A percentile compares a stretch with the other conserved stretches of the same genome.
These are phyloP conservation scores for Pristis pectinata DNA, from an alignment of 2,797 vertebrate genomes.

Conservation along the genomic window DNA sequence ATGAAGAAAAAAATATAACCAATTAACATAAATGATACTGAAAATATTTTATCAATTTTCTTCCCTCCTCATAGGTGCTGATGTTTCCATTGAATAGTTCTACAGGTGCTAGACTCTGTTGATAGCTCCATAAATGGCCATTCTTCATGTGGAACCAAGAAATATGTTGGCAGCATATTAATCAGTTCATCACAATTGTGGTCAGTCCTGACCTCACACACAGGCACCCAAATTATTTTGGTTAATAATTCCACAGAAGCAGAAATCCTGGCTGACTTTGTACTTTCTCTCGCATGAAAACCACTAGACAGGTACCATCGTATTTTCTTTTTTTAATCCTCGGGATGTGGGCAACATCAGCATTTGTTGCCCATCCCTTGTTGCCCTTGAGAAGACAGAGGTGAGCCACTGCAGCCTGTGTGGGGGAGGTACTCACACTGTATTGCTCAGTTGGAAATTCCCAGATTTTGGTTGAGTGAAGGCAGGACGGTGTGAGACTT, in stretches of 20 bases:
- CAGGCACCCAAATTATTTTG: neutral
- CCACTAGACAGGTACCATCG: neutral
- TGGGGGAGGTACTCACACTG: neutral
- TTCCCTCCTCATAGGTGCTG: neutral
- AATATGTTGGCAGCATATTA: neutral
- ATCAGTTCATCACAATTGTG: neutral
- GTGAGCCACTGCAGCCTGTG: neutral
- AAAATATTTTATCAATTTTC: neutral
- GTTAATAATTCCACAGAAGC: neutral
- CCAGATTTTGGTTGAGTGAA: neutral
- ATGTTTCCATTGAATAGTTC: no score
- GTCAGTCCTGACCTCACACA: neutral
- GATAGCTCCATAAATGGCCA: neutral
- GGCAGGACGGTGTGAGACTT: no score
- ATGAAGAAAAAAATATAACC: neutral
- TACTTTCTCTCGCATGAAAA: neutral
- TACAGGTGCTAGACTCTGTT: neutral
- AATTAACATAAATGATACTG: neutral
- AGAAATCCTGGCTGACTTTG: neutral
- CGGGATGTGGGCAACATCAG: neutral
- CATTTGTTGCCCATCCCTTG: no score
- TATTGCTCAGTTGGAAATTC: neutral
- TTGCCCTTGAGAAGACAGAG: neutral
- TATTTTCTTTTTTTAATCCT: neutral
- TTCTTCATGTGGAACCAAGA: neutral